phyloP scores from a whole-genome alignment of 2,888 invertebrate species.

The Apotomis capreana region DNA sequence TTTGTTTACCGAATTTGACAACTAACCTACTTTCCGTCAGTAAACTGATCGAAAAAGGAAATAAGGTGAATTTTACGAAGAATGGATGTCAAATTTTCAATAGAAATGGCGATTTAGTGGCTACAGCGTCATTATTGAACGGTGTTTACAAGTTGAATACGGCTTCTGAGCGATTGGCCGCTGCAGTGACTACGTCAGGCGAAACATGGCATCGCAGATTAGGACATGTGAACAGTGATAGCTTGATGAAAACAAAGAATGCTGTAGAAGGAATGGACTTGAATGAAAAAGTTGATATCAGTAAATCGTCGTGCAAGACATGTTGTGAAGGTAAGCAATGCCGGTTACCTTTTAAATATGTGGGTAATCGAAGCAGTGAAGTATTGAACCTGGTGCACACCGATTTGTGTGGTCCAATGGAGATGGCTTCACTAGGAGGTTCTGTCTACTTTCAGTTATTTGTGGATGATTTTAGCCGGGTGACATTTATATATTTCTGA shows the following conservation, averaged over 20 bases:
- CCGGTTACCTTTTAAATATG: slow-evolving; percentile 41
- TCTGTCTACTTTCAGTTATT: too few species aligned
- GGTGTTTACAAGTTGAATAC: slow-evolving; percentile 46
- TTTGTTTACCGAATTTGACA: slow-evolving; percentile 43
- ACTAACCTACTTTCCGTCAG: slow-evolving; percentile 43
- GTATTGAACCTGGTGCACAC: slow-evolving; percentile 41
- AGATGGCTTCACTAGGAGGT: slow-evolving; percentile 41
- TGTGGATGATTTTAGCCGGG: too few species aligned
- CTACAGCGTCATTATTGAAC: slow-evolving; percentile 45
- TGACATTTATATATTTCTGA: too few species aligned
- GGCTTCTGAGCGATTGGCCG: slow-evolving; percentile 6
- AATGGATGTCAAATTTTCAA: slow-evolving; percentile 46
- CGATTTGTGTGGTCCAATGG: slow-evolving; percentile 42
- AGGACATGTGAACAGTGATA: slow-evolving; percentile 48
- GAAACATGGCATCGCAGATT: slow-evolving; percentile 47
- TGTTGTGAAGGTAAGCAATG: slow-evolving; percentile 47
- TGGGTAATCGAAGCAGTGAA: slow-evolving; percentile 42
- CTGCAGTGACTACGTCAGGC: slow-evolving; percentile 34
- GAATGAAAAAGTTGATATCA: slow-evolving; percentile 44
- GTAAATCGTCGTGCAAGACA: slow-evolving; percentile 42
- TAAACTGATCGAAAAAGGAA: slow-evolving; percentile 46
- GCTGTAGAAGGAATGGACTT: slow-evolving; percentile 46
- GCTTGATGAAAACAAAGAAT: slow-evolving; percentile 47
- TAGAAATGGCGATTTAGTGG: slow-evolving; percentile 43
- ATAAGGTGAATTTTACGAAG: slow-evolving; percentile 45